Conservation (phyloP, 2,888 invertebrate species). For the Nomada goodeniana region DNA sequence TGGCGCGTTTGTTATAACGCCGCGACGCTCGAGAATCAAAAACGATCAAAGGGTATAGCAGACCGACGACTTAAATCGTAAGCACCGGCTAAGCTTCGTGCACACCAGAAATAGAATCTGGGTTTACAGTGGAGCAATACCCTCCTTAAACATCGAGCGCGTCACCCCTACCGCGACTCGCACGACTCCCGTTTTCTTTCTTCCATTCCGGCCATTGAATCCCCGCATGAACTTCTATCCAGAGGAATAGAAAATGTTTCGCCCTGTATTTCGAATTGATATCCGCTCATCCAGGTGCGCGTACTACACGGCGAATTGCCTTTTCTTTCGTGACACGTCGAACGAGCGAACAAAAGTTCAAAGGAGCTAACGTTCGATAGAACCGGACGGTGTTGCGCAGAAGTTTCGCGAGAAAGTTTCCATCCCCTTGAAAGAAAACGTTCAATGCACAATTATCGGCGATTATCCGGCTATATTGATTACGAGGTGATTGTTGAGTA, state of each 20-base stretch:
- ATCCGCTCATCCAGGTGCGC: not conserved
- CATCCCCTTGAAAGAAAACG: too few species aligned
- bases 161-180: constrained; percentile 28
- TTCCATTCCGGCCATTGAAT: not conserved
- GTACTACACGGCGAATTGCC: too few species aligned
- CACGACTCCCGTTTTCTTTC: not conserved
- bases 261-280: not conserved
- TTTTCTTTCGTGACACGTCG: not conserved
- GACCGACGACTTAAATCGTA: constrained; percentile 12
- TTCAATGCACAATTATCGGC: constrained; percentile 23
- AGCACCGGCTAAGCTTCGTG: constrained; percentile 38
- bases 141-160: constrained; percentile 67
- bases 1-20: constrained; percentile 25
- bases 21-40: constrained; percentile 23
- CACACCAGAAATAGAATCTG: constrained; percentile 70
- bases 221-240: not conserved
- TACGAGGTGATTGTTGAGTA: not conserved
- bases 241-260: not conserved
- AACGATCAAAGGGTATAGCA: constrained; percentile 3
- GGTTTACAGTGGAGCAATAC: constrained; percentile 71
- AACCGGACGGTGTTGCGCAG: not conserved
- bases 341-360: constrained; percentile 14
- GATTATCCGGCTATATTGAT: constrained; percentile 27
- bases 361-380: not conserved
- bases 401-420: constrained; percentile 5